phyloP scores from a whole-genome alignment of 2,113 vertebrate genomes.

The Probosciger aterrimus region DNA sequence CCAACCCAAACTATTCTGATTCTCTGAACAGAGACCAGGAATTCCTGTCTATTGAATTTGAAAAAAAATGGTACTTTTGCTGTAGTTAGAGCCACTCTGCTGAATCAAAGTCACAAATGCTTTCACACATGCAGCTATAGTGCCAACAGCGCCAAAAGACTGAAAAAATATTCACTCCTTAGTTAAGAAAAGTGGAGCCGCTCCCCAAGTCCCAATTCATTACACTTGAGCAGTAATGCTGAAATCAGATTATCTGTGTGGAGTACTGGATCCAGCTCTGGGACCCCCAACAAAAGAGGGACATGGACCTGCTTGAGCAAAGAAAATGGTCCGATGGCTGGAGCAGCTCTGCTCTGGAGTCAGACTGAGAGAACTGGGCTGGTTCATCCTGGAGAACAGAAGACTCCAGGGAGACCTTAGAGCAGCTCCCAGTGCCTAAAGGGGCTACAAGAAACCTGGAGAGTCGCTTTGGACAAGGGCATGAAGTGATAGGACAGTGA shows the following conservation, averaged over 20 bases:
- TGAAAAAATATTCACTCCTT: background rate
- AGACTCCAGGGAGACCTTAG: background rate
- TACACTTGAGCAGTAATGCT: background rate
- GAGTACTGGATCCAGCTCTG: background rate
- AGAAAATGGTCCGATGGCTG: background rate
- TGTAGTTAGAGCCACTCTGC: background rate
- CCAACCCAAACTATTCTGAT: background rate
- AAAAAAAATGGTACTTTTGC: background rate
- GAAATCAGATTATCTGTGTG: background rate
- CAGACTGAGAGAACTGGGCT: background rate
- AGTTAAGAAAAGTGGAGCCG: background rate
- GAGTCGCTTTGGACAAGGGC: too few relatives aligned
- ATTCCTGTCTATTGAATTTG: rapidly evolving
- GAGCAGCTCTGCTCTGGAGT: background rate
- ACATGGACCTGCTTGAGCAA: background rate
- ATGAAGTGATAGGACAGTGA: too few relatives aligned
- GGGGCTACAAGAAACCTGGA: too few relatives aligned
- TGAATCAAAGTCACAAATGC: background rate
- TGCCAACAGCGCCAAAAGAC: background rate
- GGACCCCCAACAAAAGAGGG: too few relatives aligned
- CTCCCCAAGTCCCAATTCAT: background rate
- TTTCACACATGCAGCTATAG: background rate
- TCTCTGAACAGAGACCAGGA: background rate
- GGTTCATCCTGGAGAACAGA: background rate
- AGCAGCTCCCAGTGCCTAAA: background rate